A percentile compares a stretch with the other conserved stretches of the same genome.
These are phyloP conservation scores for Lota lota DNA, from an alignment of 2,113 vertebrate genomes.

Conservation along the genomic window DNA sequence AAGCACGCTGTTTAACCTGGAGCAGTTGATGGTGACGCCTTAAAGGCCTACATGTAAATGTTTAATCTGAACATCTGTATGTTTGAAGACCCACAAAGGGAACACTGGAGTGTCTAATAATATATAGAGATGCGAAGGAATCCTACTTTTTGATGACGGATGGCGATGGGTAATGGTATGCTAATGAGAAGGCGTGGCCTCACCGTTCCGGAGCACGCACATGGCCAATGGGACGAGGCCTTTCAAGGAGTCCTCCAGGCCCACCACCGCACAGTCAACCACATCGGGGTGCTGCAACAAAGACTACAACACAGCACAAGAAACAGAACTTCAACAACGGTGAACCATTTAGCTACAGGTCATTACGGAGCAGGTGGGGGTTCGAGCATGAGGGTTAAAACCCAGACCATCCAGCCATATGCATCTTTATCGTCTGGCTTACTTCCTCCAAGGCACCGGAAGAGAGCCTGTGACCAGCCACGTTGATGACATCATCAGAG, in stretches of 20 bases:
- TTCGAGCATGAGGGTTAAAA: too few species aligned
- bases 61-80: too few species aligned
- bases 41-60: too few species aligned
- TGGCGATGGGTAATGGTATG: too few species aligned
- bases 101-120: too few species aligned
- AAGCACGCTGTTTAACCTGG: too few species aligned
- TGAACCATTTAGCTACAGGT: neutral
- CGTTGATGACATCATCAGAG: conserved; percentile 96
- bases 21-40: too few species aligned
- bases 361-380: too few species aligned
- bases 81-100: too few species aligned
- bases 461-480: conserved; percentile 94
- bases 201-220: conserved; percentile 87
- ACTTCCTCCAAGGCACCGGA: conserved; percentile 94
- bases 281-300: conserved; percentile 81
- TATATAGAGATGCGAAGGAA: too few species aligned
- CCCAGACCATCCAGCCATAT: too few species aligned
- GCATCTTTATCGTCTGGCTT: neutral
- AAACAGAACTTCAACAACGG: neutral
- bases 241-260: conserved; percentile 87
- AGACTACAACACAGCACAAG: conserved; percentile 67
- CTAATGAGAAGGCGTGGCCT: conserved; percentile 41
- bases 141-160: too few species aligned
- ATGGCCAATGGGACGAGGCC: conserved; percentile 89
- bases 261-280: conserved; percentile 93